Percentiles rank a stretch among this genome's conserved stretches.
Evolutionary conservation across 2,888 invertebrate species (phyloP).

Genomic region (Corbicula japonica): DNA sequence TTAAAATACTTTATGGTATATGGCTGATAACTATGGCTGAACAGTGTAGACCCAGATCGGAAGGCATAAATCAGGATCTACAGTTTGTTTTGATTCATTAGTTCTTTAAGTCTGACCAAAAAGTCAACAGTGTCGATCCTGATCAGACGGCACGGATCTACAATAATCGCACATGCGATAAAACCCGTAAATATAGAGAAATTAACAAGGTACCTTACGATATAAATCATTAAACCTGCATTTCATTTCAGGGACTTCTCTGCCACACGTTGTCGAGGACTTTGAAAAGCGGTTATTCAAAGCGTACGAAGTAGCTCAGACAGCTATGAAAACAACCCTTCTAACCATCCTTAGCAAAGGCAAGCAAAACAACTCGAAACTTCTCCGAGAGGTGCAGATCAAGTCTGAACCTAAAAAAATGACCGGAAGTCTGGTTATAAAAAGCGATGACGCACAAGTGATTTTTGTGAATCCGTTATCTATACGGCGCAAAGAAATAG

Average conservation of each 20-base stretch:
- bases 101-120: too few relatives aligned
- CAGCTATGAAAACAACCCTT: slow-evolving; percentile 47
- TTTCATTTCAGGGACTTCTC: slow-evolving; percentile 95
- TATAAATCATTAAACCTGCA: too few relatives aligned
- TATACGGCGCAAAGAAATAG: slow-evolving; percentile 92
- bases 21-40: too few relatives aligned
- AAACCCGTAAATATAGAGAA: too few relatives aligned
- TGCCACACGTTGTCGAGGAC: slow-evolving; percentile 96
- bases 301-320: slow-evolving; percentile 38
- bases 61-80: too few relatives aligned
- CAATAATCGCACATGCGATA: too few relatives aligned
- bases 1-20: too few relatives aligned
- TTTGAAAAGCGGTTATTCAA: slow-evolving; percentile 88
- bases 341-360: slow-evolving; percentile 45
- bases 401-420: slow-evolving; percentile 43
- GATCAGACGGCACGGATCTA: too few relatives aligned
- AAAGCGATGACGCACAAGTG: slow-evolving; percentile 67
- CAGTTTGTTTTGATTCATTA: too few relatives aligned
- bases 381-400: slow-evolving; percentile 42
- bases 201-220: too few relatives aligned
- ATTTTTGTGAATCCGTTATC: slow-evolving; percentile 94
- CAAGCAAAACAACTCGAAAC: slow-evolving; percentile 11
- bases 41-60: too few relatives aligned
- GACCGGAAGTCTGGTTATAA: slow-evolving; percentile 64
- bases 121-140: too few relatives aligned